phyloP scores from a whole-genome alignment of 2,888 invertebrate species.

The Cephus pygmeus region DNA sequence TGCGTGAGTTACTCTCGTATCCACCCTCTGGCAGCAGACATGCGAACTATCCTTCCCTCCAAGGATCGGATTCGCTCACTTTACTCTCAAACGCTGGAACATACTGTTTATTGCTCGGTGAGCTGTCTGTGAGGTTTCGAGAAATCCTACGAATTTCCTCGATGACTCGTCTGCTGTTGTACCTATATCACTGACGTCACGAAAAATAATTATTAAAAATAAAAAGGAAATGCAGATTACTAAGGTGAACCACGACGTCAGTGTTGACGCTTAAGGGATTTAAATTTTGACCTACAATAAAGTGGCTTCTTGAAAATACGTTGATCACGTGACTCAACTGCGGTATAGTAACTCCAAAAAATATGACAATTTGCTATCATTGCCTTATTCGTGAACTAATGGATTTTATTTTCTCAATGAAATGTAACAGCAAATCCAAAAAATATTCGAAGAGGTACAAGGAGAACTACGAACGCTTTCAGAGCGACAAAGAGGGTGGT shows the following conservation, averaged over 20 bases:
- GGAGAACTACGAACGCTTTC: neutral
- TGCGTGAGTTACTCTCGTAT: neutral
- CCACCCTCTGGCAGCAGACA: neutral
- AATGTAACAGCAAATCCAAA: too few species aligned
- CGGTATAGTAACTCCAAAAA: neutral
- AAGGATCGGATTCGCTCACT: constrained; percentile 9
- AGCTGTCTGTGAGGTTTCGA: neutral
- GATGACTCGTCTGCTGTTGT: neutral
- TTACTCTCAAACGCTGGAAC: neutral
- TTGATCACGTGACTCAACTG: neutral
- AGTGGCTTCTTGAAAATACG: too few species aligned
- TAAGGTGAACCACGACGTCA: too few species aligned
- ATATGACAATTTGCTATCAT: neutral
- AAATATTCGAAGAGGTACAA: neutral
- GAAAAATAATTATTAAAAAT: too few species aligned
- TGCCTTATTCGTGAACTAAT: neutral
- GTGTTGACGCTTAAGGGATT: too few species aligned
- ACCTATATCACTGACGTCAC: neutral
- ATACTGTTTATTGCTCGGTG: neutral
- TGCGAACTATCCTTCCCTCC: neutral
- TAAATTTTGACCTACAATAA: too few species aligned
- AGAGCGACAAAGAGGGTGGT: neutral
- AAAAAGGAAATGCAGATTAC: too few species aligned
- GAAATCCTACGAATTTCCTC: neutral
- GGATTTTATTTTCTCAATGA: neutral